These are phyloP conservation scores for Phoxinus dragarum DNA, from an alignment of 2,797 vertebrate species.

Conservation along the genomic window DNA sequence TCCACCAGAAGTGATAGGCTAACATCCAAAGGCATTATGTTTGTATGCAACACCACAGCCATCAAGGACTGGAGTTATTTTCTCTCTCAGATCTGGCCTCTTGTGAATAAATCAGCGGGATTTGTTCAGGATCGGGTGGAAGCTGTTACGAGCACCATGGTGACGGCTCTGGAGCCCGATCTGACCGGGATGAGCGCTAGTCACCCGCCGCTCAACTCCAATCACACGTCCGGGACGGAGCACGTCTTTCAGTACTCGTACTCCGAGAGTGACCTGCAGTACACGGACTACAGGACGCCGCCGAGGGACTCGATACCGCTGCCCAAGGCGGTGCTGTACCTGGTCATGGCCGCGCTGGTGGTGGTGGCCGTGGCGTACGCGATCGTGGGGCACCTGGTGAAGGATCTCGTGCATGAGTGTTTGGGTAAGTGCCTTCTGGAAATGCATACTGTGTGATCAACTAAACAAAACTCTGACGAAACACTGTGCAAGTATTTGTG, in stretches of 20 bases:
- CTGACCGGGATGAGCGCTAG: conserved; percentile 77
- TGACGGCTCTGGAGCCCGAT: conserved; percentile 84
- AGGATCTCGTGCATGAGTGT: conserved; percentile 88
- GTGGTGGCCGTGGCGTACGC: conserved; percentile 89
- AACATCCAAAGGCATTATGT: conserved; percentile 75
- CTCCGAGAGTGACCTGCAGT: conserved; percentile 84
- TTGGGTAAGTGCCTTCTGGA: conserved; percentile 78
- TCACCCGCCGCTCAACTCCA: conserved; percentile 80
- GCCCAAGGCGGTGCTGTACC: conserved; percentile 89
- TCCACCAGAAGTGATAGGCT: conserved; percentile 21
- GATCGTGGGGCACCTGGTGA: conserved; percentile 90
- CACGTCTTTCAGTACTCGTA: conserved; percentile 86
- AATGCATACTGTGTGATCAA: background rate
- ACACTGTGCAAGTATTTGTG: background rate
- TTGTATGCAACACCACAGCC: conserved; percentile 86
- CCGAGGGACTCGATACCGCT: conserved; percentile 82
- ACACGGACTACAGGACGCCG: conserved; percentile 83
- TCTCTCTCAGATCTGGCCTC: conserved; percentile 86
- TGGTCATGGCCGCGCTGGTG: conserved; percentile 89
- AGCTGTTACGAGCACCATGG: conserved; percentile 81
- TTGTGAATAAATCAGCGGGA: conserved; percentile 84
- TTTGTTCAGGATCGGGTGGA: conserved; percentile 80
- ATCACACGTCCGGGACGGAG: conserved; percentile 85
- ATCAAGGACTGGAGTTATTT: conserved; percentile 90
- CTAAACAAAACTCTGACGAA: background rate